phyloP scores from a whole-genome alignment of 2,888 invertebrate species.

The Polydrusus cervinus region DNA sequence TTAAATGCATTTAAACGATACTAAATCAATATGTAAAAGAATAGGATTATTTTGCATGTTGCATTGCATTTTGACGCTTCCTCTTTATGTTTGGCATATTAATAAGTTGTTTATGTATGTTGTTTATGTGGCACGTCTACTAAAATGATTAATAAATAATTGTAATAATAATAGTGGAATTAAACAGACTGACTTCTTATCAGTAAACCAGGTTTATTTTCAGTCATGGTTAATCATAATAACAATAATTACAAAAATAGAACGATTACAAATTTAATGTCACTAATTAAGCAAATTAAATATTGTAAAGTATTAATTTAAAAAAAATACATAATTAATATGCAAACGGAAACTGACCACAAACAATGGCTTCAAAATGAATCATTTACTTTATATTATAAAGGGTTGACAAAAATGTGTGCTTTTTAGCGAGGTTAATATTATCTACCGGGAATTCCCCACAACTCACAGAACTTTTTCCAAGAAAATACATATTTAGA shows the following conservation, averaged over 20 bases:
- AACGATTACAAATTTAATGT: conserved; percentile 2
- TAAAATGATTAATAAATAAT: conserved; percentile 1
- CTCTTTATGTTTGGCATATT: not conserved
- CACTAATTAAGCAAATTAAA: not conserved
- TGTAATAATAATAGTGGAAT: not conserved
- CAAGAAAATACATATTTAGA: too few species aligned
- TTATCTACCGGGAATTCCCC: too few species aligned
- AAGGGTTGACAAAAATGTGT: too few species aligned
- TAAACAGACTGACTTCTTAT: conserved; percentile 5
- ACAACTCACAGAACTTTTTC: too few species aligned
- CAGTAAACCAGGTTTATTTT: conserved; percentile 17
- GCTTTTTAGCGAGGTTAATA: too few species aligned
- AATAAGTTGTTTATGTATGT: conserved; percentile 14
- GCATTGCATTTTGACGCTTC: conserved; percentile 19
- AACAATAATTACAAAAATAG: conserved; percentile 14
- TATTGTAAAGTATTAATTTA: not conserved
- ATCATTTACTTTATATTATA: too few species aligned
- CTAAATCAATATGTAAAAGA: too few species aligned
- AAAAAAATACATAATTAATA: not conserved
- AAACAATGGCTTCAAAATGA: too few species aligned
- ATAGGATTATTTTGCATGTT: not conserved
- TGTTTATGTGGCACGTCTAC: not conserved
- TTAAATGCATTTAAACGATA: too few species aligned
- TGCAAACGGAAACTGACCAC: too few species aligned
- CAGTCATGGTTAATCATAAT: conserved; percentile 12